These are phyloP conservation scores for Trachelipus rathkii DNA, from an alignment of 1,140 invertebrate species.

Conservation along the genomic window DNA sequence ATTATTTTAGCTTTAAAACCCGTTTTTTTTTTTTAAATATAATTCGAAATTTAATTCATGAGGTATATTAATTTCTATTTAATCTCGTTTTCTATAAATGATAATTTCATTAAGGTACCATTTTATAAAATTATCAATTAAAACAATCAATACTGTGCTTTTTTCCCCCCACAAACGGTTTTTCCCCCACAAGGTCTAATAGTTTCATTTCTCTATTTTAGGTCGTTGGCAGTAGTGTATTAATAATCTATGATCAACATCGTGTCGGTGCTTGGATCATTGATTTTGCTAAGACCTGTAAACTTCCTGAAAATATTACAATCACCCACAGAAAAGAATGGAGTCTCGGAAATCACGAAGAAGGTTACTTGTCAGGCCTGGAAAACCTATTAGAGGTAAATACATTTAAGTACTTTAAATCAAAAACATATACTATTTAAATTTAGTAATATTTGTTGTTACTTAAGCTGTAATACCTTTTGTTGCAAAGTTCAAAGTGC, in stretches of 20 bases:
- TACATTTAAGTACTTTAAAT: no score
- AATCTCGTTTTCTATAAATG: no score
- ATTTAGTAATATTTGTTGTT: no score
- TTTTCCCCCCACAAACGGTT: neutral
- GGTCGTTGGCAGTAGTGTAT: slow-evolving; percentile 92
- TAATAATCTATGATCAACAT: slow-evolving; percentile 89
- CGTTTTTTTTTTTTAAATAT: neutral
- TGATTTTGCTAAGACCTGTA: slow-evolving; percentile 93
- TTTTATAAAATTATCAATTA: neutral
- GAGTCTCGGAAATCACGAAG: slow-evolving; percentile 95
- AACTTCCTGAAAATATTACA: slow-evolving; percentile 65
- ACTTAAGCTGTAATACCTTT: no score
- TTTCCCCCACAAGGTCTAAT: slow-evolving; percentile 18
- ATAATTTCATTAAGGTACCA: neutral
- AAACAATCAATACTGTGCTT: neutral
- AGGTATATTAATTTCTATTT: no score
- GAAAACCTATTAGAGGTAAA: slow-evolving; percentile 85
- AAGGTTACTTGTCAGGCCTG: slow-evolving; percentile 91
- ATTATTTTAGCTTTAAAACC: neutral
- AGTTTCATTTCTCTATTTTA: slow-evolving; percentile 50
- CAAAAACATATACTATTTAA: no score
- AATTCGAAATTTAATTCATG: slow-evolving; percentile 6
- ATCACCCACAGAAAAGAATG: slow-evolving; percentile 80
- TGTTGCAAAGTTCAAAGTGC: no score
- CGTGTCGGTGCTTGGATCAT: slow-evolving; percentile 94